Base-by-base conservation (phyloP, 2,888 invertebrate species). In the Monopis laevigella region DNA sequence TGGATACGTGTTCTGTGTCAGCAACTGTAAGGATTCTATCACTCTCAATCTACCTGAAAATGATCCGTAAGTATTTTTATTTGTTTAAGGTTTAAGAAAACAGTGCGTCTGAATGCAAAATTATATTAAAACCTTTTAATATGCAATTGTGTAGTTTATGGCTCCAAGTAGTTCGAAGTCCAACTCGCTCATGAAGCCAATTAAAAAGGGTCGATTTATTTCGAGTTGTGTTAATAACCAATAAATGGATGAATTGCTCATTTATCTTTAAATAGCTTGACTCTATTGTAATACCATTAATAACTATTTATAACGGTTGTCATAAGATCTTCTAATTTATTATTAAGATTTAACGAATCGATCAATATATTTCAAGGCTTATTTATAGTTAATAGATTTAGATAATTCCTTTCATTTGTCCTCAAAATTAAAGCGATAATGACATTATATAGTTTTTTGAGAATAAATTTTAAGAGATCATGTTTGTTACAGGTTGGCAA, bases 1-100 rank as follows among this genome's bases (percentile, higher is more conserved):
- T 52, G 96, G 96, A 24, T 96, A 93, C 71, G 81, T 92, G 51
- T 88, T 86, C 64, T 96, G 91, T 63, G 92, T 90, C 1, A 71
- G 84, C 0, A 53, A 69, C 0, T 86, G 90, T 45, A 54, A 74
- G 42, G 90, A 91, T 48, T 91, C 90, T 56, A 86, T 96, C 43
- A 95, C 95, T 0, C 81, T 95, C 12, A 92, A 95, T 67, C 78
- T 96, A 47, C 92, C 92, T 0, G 49, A 65, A 19, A 56, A 60
- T 3, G 82, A 82, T 48, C 50, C 67, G 86, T 86, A 65, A 81
- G 82, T 68, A 29, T 34, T 32, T n/a, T 21, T 35, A 39, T 39
- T 44, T 18, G n/a, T 17, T n/a, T 40, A 6, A 18, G 10, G 14
- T 32, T 10, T 32, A 13, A n/a, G 10, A 27, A 8, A 5, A 24